Percentiles rank a stretch among this genome's conserved stretches.
Evolutionary conservation across 2,888 invertebrate genomes (phyloP).

Genomic region (Pollenia amentaria): DNA sequence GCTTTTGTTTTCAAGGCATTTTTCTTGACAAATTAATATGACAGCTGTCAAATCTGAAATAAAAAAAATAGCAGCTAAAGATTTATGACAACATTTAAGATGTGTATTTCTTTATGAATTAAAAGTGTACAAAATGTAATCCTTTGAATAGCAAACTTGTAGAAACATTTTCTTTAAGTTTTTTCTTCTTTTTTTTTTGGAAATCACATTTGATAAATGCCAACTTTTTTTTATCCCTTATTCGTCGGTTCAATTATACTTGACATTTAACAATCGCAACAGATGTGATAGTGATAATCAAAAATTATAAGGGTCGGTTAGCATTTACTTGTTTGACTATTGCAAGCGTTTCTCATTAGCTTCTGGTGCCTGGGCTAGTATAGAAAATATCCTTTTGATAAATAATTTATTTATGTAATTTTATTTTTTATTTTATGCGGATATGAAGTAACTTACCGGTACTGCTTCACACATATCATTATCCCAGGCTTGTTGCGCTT

Average conservation of each 20-base stretch:
- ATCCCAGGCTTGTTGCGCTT: slow-evolving; percentile 81
- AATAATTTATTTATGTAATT: slow-evolving; percentile 16
- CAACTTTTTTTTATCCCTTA: slow-evolving; percentile 24
- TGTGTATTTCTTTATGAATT: not conserved
- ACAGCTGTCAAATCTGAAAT: slow-evolving; percentile 71
- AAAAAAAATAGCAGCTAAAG: slow-evolving; percentile 37
- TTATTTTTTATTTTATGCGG: not conserved
- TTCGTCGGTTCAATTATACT: slow-evolving; percentile 21
- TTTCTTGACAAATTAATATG: slow-evolving; percentile 68
- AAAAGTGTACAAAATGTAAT: not conserved
- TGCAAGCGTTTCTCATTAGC: slow-evolving; percentile 36
- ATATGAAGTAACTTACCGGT: slow-evolving; percentile 81
- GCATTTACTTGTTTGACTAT: slow-evolving; percentile 31
- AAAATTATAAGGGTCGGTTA: slow-evolving; percentile 55
- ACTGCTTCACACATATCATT: slow-evolving; percentile 84
- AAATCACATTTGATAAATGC: slow-evolving; percentile 27
- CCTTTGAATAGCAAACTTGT: slow-evolving; percentile 2
- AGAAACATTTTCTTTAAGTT: not conserved
- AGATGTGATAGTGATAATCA: slow-evolving; percentile 64
- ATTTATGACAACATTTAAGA: slow-evolving; percentile 49
- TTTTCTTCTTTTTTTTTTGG: not conserved
- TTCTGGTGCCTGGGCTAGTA: not conserved
- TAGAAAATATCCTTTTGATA: not conserved
- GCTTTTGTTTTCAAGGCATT: slow-evolving; percentile 53
- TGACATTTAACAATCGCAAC: slow-evolving; percentile 61